Percentiles rank a stretch among this genome's conserved stretches.
Evolutionary conservation across 2,113 vertebrate species (phyloP).

Genomic region (Podiceps cristatus): DNA sequence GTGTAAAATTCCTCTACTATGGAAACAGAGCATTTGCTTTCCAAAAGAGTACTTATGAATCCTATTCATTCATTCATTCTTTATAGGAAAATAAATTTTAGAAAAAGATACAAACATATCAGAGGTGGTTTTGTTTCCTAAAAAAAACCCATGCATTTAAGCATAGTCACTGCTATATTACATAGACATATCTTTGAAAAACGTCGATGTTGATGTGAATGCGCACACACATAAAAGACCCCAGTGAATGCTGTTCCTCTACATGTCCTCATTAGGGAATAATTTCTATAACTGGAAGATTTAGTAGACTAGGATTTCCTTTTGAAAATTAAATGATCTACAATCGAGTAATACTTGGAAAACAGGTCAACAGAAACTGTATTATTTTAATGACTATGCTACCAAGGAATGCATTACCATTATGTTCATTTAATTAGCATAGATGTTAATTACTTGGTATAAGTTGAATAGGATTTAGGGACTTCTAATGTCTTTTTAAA

Average conservation of each 20-base stretch:
- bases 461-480: background rate
- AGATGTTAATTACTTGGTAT: background rate
- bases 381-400: background rate
- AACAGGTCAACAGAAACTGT: background rate
- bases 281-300: background rate
- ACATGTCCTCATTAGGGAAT: background rate
- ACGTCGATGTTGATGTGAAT: background rate
- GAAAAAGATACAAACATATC: rapidly evolving
- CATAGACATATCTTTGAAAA: background rate
- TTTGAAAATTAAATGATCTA: background rate
- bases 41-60: background rate
- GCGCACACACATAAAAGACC: background rate
- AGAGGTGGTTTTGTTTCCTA: background rate
- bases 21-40: background rate
- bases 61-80: background rate
- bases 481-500: background rate
- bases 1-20: background rate
- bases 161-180: background rate
- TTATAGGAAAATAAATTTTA: background rate
- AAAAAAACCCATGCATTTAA: background rate
- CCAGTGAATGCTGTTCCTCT: background rate
- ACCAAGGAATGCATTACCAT: background rate
- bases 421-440: background rate
- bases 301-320: background rate
- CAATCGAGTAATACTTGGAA: background rate